Evolutionary conservation across 2,888 invertebrate genomes (phyloP), one percentile per base, ranked within the genome.

Genomic region (Phengaris arion): DNA sequence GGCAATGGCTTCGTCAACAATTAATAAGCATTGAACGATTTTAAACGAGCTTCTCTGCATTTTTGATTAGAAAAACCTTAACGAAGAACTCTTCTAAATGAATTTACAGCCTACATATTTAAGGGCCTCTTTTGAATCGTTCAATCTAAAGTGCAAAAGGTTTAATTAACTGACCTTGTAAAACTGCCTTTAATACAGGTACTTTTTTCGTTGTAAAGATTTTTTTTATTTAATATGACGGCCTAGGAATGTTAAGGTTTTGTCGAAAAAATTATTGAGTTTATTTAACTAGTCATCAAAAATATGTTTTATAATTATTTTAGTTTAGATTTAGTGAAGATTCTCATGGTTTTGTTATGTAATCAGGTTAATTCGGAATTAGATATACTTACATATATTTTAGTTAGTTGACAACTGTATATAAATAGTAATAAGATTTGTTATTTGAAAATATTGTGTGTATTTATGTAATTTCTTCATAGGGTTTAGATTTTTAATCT

Each of bases 391-490:
- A 22, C 22, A 22, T 77, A 75, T 78, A 77, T 75, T 52, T 77
- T 80, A 82, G 82, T 85, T 86, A 81, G 83, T 83, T 80, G 80
- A 79, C 79, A 77, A 83, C 79, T 87, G 87, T 88, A 87, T 80
- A 87, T 87, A 86, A 70, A 76, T 84, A 86, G 84, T 35, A 12
- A 78, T 80, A 87, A 87, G 87, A 86, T 84, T 87, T 87, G 87
- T 89, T 88, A 87, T 81, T 82, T 83, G 81, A 83, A 82, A 54
- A 83, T 83, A 86, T 82, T 83, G 87, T 87, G 86, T 84, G 85
- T 87, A 85, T 86, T 86, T 84, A 84, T 83, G 82, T 83, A 79
- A 79, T 78, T 84, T 84, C 86, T 86, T 84, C 83, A 82, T 84
- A 81, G 79, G 79, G 79, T 83, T 81, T 82, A 79, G 80, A 83